A percentile compares a stretch with the other conserved stretches of the same genome.
Evolutionary conservation across 92 coral and sea anemone species (phyloP).

Genomic region (Porites rus): DNA sequence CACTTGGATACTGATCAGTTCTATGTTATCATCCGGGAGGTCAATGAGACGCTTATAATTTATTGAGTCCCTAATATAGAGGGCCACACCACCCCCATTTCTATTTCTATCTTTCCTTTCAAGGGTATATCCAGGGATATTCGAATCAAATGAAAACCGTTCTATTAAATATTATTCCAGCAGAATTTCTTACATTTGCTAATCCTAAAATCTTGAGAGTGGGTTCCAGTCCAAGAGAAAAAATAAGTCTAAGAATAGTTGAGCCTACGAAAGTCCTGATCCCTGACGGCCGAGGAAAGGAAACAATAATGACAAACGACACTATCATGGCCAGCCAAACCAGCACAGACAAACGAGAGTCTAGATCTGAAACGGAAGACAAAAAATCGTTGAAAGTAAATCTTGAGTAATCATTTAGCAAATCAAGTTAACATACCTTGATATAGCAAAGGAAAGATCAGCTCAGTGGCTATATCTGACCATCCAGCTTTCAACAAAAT

Average conservation of each 20-base stretch:
- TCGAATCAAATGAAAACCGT: neutral
- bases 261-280: constrained; percentile 95
- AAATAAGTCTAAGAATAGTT: constrained; percentile 89
- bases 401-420: neutral
- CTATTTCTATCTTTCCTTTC: too few relatives aligned
- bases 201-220: constrained; percentile 92
- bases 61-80: too few relatives aligned
- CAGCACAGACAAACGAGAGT: constrained; percentile 89
- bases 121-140: too few relatives aligned
- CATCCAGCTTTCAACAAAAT: too few relatives aligned
- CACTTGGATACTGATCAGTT: too few relatives aligned
- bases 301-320: constrained; percentile 85
- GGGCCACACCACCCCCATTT: too few relatives aligned
- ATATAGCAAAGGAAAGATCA: neutral
- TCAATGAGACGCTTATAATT: too few relatives aligned
- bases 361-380: constrained; percentile 82
- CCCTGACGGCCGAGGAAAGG: constrained; percentile 99
- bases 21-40: too few relatives aligned
- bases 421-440: too few relatives aligned
- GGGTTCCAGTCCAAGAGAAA: constrained; percentile 95
- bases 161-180: neutral
- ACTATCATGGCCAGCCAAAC: constrained; percentile 99
- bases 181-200: constrained; percentile 85
- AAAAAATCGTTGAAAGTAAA: neutral
- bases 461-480: neutral